Conservation (phyloP, 2,888 invertebrate species). For the Platynereis dumerilii region DNA sequence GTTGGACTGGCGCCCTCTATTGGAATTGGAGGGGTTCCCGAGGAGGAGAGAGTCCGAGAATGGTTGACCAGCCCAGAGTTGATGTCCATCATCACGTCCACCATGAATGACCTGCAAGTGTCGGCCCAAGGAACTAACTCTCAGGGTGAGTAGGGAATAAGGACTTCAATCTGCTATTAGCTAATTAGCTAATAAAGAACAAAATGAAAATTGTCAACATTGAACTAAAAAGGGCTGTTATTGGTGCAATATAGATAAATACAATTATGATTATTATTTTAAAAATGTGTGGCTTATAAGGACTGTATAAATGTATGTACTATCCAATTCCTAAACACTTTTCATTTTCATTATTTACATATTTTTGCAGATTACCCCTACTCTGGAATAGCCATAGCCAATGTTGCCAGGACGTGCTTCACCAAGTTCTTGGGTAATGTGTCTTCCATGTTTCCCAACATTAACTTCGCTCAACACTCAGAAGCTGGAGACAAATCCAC, state of each 20-base stretch:
- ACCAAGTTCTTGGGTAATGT: conserved; percentile 43
- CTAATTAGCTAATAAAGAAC: too few species aligned
- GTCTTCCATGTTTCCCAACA: conserved; percentile 17
- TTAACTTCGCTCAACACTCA: conserved; percentile 9
- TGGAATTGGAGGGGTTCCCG: neutral
- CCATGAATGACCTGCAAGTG: conserved; percentile 43
- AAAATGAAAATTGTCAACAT: too few species aligned
- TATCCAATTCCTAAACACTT: too few species aligned
- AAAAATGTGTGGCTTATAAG: too few species aligned
- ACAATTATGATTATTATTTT: too few species aligned
- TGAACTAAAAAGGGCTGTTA: too few species aligned
- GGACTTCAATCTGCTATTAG: too few species aligned
- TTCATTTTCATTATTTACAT: too few species aligned
- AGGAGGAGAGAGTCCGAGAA: conserved; percentile 27
- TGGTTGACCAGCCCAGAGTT: conserved; percentile 54
- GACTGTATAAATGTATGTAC: too few species aligned
- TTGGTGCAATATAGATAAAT: too few species aligned
- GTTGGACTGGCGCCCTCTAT: neutral
- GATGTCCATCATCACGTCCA: conserved; percentile 45
- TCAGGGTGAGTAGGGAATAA: conserved; percentile 12
- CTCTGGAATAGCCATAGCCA: conserved; percentile 38
- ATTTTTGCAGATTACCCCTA: conserved; percentile 19
- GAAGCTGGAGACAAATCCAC: conserved; percentile 40
- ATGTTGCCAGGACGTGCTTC: conserved; percentile 51
- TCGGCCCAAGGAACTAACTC: neutral